Evolutionary conservation across 92 coral and sea anemone genomes (phyloP), one percentile per base, ranked within the genome.

Genomic region (Palythoa grandiflora): DNA sequence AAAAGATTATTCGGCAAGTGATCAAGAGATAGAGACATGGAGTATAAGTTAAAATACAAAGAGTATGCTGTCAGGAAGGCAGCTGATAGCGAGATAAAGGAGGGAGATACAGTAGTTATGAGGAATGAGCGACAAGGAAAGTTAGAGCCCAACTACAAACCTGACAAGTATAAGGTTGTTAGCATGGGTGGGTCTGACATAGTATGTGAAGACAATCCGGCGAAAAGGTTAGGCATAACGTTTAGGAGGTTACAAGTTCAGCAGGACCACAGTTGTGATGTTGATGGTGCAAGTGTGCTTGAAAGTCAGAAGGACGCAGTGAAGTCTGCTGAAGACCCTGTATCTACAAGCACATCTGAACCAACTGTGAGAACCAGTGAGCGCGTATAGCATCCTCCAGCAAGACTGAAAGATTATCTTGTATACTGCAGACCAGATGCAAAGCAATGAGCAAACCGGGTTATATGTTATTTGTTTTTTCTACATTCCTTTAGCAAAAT

Each of bases 81-180:
- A 28, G 28, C 28, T 28, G 28, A 28, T 28, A 28, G 28, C 28
- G 28, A 28, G 28, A 0, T 28, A 28, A 53, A 7, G 39, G 79
- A 37, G 20, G 85, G 85, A 79, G 85, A 17, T 79, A 79, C 72
- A 52, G 85, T 79, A 20, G 85, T 55, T 17, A 37, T 79, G 78
- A 19, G 85, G 5, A 79, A 79, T 19, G 85, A 79, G 38, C 68
- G 38, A 19, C 55, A 20, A 13, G 16, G 54, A 9, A 79, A 79
- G 72, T 53, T 79, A 53, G 71, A 79, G 19, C 85, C 78, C 17
- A 53, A 79, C 47, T 79, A 39, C 73, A 51, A 57, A 53, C 85
- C 85, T 4, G 85, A 79, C 0, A 79, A n/a, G 73, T 79, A 37
- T 20, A 79, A 39, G 55, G 73, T 79, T 50, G 63, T 53, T 21